phyloP scores from a whole-genome alignment of 2,113 vertebrate species.

The Tympanuchus pallidicinctus region DNA sequence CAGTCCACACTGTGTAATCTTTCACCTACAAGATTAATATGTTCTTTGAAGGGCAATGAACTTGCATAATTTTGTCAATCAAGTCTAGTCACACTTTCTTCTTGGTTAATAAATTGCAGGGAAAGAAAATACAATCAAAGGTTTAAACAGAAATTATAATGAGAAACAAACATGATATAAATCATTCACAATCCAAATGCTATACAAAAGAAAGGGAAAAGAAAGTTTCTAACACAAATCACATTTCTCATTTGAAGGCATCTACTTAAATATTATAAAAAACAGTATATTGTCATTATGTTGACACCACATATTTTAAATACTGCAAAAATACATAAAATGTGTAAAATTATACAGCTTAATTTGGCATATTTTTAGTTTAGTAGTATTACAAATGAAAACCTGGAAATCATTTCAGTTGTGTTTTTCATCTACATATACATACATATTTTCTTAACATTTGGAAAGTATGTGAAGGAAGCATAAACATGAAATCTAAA shows the following conservation, averaged over 20 bases:
- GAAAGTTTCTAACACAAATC: neutral
- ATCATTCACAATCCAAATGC: neutral
- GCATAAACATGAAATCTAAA: neutral
- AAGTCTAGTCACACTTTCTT: neutral
- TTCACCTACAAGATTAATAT: neutral
- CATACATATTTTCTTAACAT: neutral
- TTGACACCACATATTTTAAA: neutral
- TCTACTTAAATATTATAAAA: rapidly evolving
- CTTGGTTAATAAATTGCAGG: neutral
- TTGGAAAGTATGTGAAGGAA: neutral
- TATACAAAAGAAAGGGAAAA: neutral
- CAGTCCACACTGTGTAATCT: neutral
- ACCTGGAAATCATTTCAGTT: neutral
- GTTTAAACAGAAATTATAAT: neutral
- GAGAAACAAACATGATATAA: neutral
- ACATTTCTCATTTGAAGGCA: neutral
- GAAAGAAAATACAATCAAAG: neutral
- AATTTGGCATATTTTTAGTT: neutral
- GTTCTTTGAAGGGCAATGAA: neutral
- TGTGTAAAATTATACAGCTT: neutral
- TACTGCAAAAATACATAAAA: neutral
- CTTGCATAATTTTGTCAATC: neutral
- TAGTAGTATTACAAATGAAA: neutral
- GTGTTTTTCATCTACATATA: neutral
- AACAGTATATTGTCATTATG: neutral